Percentiles rank a stretch among this genome's conserved stretches.
Evolutionary conservation across 2,888 invertebrate species (phyloP).

Genomic region (Resseliella maxima): DNA sequence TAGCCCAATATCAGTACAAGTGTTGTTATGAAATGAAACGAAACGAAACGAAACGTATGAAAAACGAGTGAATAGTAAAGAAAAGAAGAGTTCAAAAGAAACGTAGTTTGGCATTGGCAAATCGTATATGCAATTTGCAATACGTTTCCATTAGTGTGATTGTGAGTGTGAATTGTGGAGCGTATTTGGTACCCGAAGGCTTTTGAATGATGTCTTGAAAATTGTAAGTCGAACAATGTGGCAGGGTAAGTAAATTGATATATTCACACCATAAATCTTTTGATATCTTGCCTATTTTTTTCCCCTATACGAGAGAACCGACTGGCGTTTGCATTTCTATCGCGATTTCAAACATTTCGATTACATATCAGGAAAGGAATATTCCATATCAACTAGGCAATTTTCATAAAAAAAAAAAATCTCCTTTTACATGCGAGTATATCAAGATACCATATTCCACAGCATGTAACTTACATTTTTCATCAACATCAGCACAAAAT

Average conservation of each 20-base stretch:
- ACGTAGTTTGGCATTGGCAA: conserved; percentile 32
- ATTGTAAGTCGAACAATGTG: background rate
- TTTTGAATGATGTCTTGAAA: background rate
- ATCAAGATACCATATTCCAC: background rate
- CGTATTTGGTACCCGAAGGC: background rate
- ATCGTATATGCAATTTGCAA: conserved; percentile 23
- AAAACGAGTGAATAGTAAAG: background rate
- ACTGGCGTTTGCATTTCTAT: background rate
- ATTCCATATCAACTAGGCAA: background rate
- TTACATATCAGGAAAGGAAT: background rate
- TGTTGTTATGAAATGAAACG: conserved; percentile 6
- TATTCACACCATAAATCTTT: conserved; percentile 54
- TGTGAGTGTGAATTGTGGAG: background rate
- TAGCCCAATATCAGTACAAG: conserved; percentile 18
- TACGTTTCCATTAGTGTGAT: conserved; percentile 49
- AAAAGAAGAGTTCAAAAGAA: background rate
- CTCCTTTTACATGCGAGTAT: background rate
- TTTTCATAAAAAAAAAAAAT: conserved; percentile 45
- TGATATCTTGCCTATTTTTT: background rate
- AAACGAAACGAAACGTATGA: background rate
- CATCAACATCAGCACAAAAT: conserved; percentile 41
- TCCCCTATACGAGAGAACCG: background rate
- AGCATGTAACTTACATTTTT: background rate
- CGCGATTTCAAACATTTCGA: conserved; percentile 46
- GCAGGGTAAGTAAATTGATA: conserved; percentile 45